These are phyloP conservation scores for Myotis findleyi DNA, from an alignment of 2,797 vertebrate genomes.

Conservation along the genomic window DNA sequence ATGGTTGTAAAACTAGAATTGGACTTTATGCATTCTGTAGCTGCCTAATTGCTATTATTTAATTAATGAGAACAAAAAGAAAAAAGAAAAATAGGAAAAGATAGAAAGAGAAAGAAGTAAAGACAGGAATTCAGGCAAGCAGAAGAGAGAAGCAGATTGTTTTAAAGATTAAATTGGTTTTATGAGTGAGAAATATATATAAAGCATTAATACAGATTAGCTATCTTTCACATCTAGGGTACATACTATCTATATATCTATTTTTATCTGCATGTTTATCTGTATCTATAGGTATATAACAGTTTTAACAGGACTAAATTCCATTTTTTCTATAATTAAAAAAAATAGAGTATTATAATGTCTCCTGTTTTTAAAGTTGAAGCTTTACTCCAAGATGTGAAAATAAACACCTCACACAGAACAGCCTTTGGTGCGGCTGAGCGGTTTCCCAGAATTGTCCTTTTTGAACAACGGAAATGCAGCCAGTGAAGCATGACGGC, in stretches of 20 bases:
- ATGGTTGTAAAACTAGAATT: not conserved
- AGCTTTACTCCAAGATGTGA: not conserved
- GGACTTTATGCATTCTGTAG: not conserved
- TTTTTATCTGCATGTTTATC: not conserved
- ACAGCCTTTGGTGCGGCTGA: not conserved
- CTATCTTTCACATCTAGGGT: not conserved
- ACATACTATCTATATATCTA: not conserved
- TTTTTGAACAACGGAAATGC: not conserved
- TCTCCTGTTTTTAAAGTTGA: not conserved
- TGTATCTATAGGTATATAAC: not conserved
- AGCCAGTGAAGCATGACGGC: not conserved
- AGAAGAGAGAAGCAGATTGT: not conserved
- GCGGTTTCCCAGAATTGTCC: not conserved
- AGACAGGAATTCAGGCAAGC: not conserved
- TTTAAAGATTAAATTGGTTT: conserved; percentile 44
- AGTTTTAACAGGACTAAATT: not conserved
- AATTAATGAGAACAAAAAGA: conserved; percentile 41
- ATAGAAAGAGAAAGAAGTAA: not conserved
- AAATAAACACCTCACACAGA: not conserved
- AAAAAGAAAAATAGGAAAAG: not conserved
- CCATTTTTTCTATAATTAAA: not conserved
- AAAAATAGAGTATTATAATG: not conserved
- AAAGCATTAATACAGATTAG: not conserved
- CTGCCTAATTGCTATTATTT: conserved; percentile 6
- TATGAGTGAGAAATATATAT: not conserved